Evolutionary conservation across 2,797 vertebrate genomes (phyloP).

Genomic region (Syndactyla subalaris): DNA sequence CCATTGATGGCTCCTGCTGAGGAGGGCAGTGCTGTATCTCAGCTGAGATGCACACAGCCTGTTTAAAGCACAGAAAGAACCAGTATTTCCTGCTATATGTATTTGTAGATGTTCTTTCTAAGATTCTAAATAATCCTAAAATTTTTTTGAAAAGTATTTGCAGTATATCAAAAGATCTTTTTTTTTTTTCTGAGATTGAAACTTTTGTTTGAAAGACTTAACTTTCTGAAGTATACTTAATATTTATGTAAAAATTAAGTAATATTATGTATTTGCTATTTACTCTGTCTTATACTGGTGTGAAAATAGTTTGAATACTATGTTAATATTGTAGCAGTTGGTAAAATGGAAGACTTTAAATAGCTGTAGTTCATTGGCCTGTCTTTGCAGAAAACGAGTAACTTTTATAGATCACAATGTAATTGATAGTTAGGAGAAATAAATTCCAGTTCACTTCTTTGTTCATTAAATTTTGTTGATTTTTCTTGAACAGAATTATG

Average conservation of each 20-base stretch:
- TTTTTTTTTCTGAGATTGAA: background rate
- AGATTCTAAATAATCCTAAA: background rate
- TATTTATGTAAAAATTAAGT: background rate
- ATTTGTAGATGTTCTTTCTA: background rate
- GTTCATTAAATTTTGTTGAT: background rate
- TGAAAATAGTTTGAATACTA: background rate
- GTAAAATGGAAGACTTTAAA: background rate
- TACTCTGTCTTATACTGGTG: background rate
- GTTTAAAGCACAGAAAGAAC: background rate
- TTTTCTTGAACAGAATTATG: background rate
- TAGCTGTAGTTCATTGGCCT: background rate
- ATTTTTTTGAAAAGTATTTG: background rate
- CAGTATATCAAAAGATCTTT: background rate
- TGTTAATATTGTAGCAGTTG: background rate
- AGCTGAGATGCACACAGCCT: background rate
- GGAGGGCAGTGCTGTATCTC: background rate
- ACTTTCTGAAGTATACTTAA: background rate
- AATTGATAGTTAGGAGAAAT: background rate
- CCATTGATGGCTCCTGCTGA: background rate
- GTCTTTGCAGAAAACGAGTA: background rate
- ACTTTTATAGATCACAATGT: background rate
- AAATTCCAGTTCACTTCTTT: background rate
- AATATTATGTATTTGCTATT: background rate
- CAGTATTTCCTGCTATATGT: background rate
- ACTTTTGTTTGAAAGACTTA: background rate